phyloP scores from a whole-genome alignment of 2,888 invertebrate genomes.

The Lobophora halterata region DNA sequence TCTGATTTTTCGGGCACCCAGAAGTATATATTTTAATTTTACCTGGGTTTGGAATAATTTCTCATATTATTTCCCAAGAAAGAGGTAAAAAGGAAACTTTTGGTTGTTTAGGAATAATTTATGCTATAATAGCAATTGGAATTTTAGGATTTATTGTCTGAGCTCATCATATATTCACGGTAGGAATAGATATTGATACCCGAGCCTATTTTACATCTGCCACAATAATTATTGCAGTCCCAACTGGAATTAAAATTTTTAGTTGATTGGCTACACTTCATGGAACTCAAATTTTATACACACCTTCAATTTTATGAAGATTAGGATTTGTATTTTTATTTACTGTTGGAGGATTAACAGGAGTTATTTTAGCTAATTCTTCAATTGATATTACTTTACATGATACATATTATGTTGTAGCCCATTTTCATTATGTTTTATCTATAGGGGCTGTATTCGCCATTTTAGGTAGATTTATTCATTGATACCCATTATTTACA shows the following conservation, averaged over 20 bases:
- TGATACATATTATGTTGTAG: slow-evolving; percentile 92
- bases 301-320: slow-evolving; percentile 83
- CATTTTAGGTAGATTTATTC: slow-evolving; percentile 86
- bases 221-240: slow-evolving; percentile 93
- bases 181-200: slow-evolving; percentile 91
- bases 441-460: slow-evolving; percentile 90
- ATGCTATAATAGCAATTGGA: slow-evolving; percentile 92
- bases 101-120: slow-evolving; percentile 88
- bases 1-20: slow-evolving; percentile 94
- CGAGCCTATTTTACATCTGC: slow-evolving; percentile 92
- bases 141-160: slow-evolving; percentile 91
- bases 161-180: slow-evolving; percentile 92
- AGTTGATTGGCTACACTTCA: slow-evolving; percentile 86
- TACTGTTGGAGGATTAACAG: slow-evolving; percentile 87
- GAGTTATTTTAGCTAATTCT: slow-evolving; percentile 85
- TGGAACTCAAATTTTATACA: slow-evolving; percentile 82
- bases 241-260: slow-evolving; percentile 92
- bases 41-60: slow-evolving; percentile 91
- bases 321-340: slow-evolving; percentile 90
- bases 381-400: slow-evolving; percentile 89
- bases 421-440: slow-evolving; percentile 90
- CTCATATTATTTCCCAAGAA: slow-evolving; percentile 88
- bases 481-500: slow-evolving; percentile 86
- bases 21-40: slow-evolving; percentile 94
- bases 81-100: slow-evolving; percentile 88